phyloP scores from a whole-genome alignment of 2,797 vertebrate species.

The Leontopithecus rosalia region DNA sequence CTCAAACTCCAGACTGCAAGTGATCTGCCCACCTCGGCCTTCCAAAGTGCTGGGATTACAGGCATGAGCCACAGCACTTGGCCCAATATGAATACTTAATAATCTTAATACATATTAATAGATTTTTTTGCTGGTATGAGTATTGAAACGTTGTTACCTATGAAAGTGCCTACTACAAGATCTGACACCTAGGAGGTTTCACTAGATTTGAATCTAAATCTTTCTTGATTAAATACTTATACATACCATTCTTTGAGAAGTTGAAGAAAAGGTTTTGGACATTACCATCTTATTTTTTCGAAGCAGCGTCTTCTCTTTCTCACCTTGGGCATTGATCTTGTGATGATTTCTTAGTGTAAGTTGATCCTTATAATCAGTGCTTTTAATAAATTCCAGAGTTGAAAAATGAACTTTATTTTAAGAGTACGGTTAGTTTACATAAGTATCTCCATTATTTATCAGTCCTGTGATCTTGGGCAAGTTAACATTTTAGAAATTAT shows the following conservation, averaged over 20 bases:
- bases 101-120: neutral
- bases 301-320: neutral
- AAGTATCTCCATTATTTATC: neutral
- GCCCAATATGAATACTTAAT: neutral
- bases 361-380: neutral
- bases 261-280: neutral
- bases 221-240: neutral
- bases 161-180: neutral
- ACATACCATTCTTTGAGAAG: neutral
- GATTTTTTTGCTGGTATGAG: neutral
- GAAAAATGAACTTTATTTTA: neutral
- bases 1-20: neutral
- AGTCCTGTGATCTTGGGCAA: neutral
- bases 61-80: neutral
- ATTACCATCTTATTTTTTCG: conserved; percentile 7
- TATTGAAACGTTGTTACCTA: neutral
- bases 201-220: neutral
- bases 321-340: neutral
- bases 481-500: neutral
- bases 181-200: neutral
- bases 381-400: neutral
- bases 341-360: neutral
- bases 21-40: neutral
- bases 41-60: neutral
- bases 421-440: neutral